A percentile compares a stretch with the other conserved stretches of the same genome.
Conservation (phyloP, 1,140 invertebrate species). For the Hylaeus anthracinus region DNA sequence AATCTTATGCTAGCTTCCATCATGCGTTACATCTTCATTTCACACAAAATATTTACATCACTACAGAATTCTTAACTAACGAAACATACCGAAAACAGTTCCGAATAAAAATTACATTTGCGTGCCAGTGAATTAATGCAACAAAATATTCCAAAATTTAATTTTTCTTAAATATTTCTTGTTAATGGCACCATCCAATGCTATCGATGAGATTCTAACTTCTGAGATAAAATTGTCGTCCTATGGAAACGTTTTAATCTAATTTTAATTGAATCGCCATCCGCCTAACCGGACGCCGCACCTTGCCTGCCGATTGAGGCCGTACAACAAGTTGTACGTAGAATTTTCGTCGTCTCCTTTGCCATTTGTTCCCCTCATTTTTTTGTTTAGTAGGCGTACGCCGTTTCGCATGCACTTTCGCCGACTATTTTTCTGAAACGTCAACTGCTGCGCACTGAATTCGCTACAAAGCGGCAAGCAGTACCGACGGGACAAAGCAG, state of each 20-base stretch:
- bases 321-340: conserved; percentile 3
- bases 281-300: not conserved
- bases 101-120: too few relatives aligned
- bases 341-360: not conserved
- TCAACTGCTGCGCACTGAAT: conserved; percentile 50
- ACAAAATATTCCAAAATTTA: too few relatives aligned
- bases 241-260: conserved; percentile 30
- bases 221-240: conserved; percentile 14
- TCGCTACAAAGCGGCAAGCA: conserved; percentile 62
- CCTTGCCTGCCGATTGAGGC: not conserved
- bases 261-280: conserved; percentile 36
- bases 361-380: not conserved
- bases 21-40: too few relatives aligned
- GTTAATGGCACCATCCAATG: too few relatives aligned
- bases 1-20: too few relatives aligned
- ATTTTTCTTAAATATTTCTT: too few relatives aligned
- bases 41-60: too few relatives aligned
- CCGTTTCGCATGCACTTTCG: not conserved
- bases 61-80: too few relatives aligned
- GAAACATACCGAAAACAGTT: too few relatives aligned
- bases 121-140: too few relatives aligned
- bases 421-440: conserved; percentile 17
- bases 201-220: not conserved
- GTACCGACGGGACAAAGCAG: conserved; percentile 42
- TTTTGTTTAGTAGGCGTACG: conserved; percentile 1